phyloP scores from a whole-genome alignment of 2,888 invertebrate genomes.

The Augochlorella aurata region DNA sequence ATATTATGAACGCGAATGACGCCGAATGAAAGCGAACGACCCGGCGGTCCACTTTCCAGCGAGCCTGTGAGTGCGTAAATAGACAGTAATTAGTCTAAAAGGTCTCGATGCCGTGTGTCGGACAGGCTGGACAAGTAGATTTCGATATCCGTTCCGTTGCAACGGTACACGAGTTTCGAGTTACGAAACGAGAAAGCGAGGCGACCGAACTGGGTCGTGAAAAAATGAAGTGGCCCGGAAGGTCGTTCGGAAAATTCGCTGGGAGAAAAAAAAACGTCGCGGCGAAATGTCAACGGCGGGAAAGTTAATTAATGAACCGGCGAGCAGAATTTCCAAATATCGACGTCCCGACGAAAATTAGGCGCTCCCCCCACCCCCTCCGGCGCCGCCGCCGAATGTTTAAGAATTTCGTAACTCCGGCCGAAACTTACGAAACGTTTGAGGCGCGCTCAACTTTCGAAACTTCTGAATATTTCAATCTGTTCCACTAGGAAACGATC shows the following conservation, averaged over 20 bases:
- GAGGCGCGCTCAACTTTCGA: conserved; percentile 15
- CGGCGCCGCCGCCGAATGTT: not conserved
- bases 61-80: not conserved
- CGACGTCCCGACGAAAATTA: not conserved
- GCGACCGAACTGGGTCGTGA: conserved; percentile 1
- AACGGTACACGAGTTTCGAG: not conserved
- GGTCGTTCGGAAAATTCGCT: no score
- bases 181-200: conserved; percentile 24
- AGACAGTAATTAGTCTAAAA: conserved; percentile 48
- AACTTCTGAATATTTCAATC: conserved; percentile 45
- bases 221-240: conserved; percentile 2
- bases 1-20: not conserved
- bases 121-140: not conserved
- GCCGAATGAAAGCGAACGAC: not conserved
- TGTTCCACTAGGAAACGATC: conserved; percentile 32
- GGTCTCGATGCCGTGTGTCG: conserved; percentile 6
- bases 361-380: not conserved
- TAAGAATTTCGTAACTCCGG: conserved; percentile 24
- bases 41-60: not conserved
- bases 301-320: not conserved
- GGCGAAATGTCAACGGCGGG: no score
- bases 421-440: conserved; percentile 30
- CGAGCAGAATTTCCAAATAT: not conserved
- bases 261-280: not conserved
- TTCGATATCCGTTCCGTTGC: conserved; percentile 32